Conservation (phyloP, 2,113 vertebrate species). For the Cyprinodon variegatus region DNA sequence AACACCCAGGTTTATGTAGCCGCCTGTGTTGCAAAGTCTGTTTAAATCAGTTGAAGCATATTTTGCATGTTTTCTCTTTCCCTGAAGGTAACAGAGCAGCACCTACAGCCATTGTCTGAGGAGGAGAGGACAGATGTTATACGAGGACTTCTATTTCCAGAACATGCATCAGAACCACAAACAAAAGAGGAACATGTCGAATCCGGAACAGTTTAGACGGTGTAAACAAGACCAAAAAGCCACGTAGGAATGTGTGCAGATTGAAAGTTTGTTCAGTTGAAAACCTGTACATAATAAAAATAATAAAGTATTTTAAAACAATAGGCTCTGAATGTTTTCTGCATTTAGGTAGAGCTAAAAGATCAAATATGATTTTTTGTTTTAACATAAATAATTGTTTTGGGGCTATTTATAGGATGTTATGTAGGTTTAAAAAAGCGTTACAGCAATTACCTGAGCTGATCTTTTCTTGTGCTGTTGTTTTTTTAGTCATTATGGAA, state of each 20-base stretch:
- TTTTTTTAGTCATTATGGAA: not conserved
- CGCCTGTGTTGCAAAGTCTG: not conserved
- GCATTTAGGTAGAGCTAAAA: not conserved
- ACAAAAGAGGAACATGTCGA: not conserved
- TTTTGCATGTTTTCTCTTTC: not conserved
- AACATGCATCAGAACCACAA: not conserved
- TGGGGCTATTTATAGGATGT: not conserved
- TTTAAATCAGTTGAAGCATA: not conserved
- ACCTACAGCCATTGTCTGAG: slow-evolving; percentile 75
- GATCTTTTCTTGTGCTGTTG: not conserved
- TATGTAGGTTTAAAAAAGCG: not conserved
- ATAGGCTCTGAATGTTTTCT: not conserved
- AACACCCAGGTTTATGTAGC: not conserved
- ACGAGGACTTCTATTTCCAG: slow-evolving; percentile 76
- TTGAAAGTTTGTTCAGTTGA: not conserved
- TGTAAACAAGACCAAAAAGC: not conserved
- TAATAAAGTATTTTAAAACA: slow-evolving; percentile 5
- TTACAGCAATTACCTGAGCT: not conserved
- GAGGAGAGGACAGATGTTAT: slow-evolving; percentile 71
- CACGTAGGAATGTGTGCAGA: not conserved
- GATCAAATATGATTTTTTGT: not conserved
- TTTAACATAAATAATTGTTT: not conserved
- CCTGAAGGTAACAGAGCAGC: slow-evolving; percentile 76
- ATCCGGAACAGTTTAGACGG: slow-evolving; percentile 2
- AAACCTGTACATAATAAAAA: not conserved